These are phyloP conservation scores for Sipha flava DNA, from an alignment of 1,140 invertebrate genomes.

Conservation along the genomic window DNA sequence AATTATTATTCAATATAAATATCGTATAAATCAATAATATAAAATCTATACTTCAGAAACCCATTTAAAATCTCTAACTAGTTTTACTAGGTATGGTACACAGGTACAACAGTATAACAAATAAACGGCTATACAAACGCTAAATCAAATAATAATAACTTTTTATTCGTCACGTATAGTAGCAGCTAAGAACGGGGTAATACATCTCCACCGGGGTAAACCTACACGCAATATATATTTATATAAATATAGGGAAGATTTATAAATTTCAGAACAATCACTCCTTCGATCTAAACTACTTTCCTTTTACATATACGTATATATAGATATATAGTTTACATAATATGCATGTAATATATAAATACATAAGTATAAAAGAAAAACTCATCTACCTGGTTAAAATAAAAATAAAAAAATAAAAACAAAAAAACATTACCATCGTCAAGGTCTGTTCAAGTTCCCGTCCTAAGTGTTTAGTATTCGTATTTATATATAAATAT, in stretches of 20 bases:
- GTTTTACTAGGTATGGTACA: background rate
- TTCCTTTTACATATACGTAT: background rate
- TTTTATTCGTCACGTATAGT: background rate
- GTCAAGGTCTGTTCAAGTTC: slow-evolving; percentile 9
- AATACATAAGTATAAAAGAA: background rate
- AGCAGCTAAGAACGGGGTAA: background rate
- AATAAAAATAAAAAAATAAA: background rate
- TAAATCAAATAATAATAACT: background rate
- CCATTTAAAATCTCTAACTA: slow-evolving; percentile 21
- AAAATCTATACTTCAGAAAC: slow-evolving; percentile 11
- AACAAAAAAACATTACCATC: background rate
- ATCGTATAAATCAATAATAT: slow-evolving; percentile 4
- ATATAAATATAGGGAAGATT: background rate
- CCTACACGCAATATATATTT: background rate
- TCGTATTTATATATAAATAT: background rate
- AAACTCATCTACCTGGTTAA: background rate
- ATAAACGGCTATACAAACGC: slow-evolving; percentile 17
- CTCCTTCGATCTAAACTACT: background rate
- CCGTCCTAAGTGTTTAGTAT: background rate
- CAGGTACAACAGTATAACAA: background rate
- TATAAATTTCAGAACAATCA: background rate
- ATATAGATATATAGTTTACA: too few species aligned
- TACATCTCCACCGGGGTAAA: background rate
- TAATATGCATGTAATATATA: background rate
- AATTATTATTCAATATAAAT: background rate